Percentiles rank a stretch among this genome's conserved stretches.
Conservation (phyloP, 2,113 vertebrate genomes). For the Rutilus rutilus region DNA sequence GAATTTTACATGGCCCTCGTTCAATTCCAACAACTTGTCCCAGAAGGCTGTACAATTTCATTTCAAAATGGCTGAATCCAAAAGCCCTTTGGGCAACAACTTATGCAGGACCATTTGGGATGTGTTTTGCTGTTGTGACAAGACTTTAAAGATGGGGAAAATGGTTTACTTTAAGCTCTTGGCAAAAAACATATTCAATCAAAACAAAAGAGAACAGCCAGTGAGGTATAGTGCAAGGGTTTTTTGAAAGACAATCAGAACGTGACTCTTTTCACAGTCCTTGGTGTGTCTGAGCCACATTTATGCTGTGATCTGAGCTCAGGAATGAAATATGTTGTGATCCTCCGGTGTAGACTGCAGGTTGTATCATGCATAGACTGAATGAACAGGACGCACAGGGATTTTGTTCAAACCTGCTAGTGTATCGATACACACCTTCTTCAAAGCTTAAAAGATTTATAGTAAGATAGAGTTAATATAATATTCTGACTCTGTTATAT, state of each 20-base stretch:
- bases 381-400: neutral
- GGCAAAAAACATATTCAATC: conserved; percentile 27
- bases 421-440: conserved; percentile 6
- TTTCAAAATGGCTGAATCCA: conserved; percentile 41
- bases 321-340: conserved; percentile 1
- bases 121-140: conserved; percentile 39
- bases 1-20: conserved; percentile 52
- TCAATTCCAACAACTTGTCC: conserved; percentile 49
- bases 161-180: conserved; percentile 44
- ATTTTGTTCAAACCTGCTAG: conserved; percentile 6
- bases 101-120: conserved; percentile 16
- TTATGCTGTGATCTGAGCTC: neutral
- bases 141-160: conserved; percentile 49
- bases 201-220: neutral
- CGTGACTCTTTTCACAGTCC: neutral
- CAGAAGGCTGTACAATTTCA: conserved; percentile 37
- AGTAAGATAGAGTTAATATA: neutral
- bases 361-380: conserved; percentile 28
- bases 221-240: neutral
- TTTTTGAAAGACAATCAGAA: neutral
- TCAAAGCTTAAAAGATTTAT: conserved; percentile 15
- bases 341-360: neutral
- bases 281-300: neutral
- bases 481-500: neutral
- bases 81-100: conserved; percentile 34